Percentiles rank a stretch among this genome's conserved stretches.
Conservation (phyloP, 2,113 vertebrate genomes). For the Atrichornis clamosus region DNA sequence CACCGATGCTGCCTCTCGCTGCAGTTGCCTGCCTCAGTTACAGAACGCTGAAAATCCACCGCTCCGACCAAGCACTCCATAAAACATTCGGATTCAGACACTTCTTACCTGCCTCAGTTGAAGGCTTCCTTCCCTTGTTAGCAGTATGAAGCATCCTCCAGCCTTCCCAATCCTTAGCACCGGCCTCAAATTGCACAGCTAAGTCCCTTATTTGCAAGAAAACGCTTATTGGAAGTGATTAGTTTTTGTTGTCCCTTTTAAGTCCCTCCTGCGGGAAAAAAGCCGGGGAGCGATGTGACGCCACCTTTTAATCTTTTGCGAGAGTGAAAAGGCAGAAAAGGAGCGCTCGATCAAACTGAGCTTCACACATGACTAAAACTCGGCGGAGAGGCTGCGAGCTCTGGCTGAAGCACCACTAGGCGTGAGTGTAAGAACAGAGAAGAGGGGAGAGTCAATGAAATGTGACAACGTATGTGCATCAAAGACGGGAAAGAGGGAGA, state of each 20-base stretch:
- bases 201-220: slow-evolving; percentile 67
- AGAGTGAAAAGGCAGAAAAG: slow-evolving; percentile 81
- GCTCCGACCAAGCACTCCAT: slow-evolving; percentile 58
- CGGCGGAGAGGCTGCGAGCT: slow-evolving; percentile 79
- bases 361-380: slow-evolving; percentile 83
- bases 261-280: slow-evolving; percentile 80
- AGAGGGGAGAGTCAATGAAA: slow-evolving; percentile 79
- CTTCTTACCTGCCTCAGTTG: slow-evolving; percentile 93
- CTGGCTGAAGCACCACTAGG: slow-evolving; percentile 80
- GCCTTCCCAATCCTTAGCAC: slow-evolving; percentile 77
- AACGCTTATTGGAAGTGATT: slow-evolving; percentile 77
- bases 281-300: slow-evolving; percentile 76
- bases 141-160: slow-evolving; percentile 92
- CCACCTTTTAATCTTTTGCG: slow-evolving; percentile 83
- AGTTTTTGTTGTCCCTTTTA: slow-evolving; percentile 80
- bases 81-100: slow-evolving; percentile 51
- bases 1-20: slow-evolving; percentile 57
- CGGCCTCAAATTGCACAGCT: slow-evolving; percentile 75
- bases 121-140: slow-evolving; percentile 93
- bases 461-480: slow-evolving; percentile 84
- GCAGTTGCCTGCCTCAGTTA: slow-evolving; percentile 64
- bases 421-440: slow-evolving; percentile 75
- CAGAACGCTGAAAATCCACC: slow-evolving; percentile 53
- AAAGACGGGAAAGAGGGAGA: slow-evolving; percentile 69
- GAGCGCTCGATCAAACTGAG: slow-evolving; percentile 78